A percentile compares a stretch with the other conserved stretches of the same genome.
Evolutionary conservation across 2,113 vertebrate genomes (phyloP).

Genomic region (Panurus biarmicus): DNA sequence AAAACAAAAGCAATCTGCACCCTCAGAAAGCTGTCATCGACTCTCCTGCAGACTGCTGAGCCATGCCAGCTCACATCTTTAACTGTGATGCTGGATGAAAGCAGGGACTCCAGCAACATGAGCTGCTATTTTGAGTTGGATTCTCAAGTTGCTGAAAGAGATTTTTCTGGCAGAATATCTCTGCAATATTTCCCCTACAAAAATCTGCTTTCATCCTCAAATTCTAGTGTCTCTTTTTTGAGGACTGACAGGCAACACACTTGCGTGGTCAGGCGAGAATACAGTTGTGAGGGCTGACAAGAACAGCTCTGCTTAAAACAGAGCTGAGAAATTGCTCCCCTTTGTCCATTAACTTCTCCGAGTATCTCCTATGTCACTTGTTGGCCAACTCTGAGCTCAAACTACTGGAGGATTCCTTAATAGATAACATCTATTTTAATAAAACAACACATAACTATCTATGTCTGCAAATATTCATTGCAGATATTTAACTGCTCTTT

Average conservation of each 20-base stretch:
- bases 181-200: conserved; percentile 45
- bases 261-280: neutral
- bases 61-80: conserved; percentile 37
- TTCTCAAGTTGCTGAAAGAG: conserved; percentile 18
- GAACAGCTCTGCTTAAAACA: neutral
- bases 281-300: neutral
- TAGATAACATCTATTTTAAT: neutral
- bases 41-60: conserved; percentile 28
- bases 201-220: conserved; percentile 29
- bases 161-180: conserved; percentile 46
- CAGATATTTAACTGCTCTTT: neutral
- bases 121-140: conserved; percentile 35
- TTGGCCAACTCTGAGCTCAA: neutral
- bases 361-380: neutral
- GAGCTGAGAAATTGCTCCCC: neutral
- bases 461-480: neutral
- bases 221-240: neutral
- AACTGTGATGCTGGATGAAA: conserved; percentile 8
- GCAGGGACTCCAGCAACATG: conserved; percentile 12
- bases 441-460: neutral
- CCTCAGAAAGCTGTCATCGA: conserved; percentile 35
- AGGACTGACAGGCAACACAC: neutral
- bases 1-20: conserved; percentile 52
- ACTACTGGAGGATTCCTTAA: neutral
- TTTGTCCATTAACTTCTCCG: neutral